Evolutionary conservation across 2,113 vertebrate genomes (phyloP).

Genomic region (Echinops telfairi): DNA sequence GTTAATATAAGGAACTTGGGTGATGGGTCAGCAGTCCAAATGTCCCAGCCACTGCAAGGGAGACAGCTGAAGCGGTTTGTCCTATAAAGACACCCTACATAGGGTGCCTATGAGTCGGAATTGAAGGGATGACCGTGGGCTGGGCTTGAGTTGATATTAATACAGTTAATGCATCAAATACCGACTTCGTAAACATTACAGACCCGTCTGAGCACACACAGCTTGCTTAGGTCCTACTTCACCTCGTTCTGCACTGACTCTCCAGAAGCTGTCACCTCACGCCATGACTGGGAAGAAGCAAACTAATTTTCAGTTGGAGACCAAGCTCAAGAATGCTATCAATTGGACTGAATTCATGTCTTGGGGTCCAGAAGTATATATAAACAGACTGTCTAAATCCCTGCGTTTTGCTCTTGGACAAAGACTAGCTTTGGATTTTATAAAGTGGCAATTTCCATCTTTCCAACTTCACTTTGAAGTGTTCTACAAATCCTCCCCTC

Average conservation of each 20-base stretch:
- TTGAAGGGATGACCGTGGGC: too few species aligned
- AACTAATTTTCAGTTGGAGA: not conserved
- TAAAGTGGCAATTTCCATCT: slow-evolving; percentile 36
- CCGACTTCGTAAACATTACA: too few species aligned
- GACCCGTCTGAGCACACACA: too few species aligned
- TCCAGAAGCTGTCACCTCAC: slow-evolving; percentile 13
- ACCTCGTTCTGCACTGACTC: not conserved
- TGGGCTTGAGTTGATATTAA: too few species aligned
- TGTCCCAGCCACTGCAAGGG: too few species aligned
- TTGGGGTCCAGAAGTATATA: slow-evolving; percentile 4
- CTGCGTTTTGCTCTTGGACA: not conserved
- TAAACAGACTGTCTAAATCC: not conserved
- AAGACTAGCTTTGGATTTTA: slow-evolving; percentile 16
- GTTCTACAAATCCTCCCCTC: not conserved
- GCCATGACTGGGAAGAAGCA: not conserved
- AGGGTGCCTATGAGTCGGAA: not conserved
- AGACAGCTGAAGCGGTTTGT: too few species aligned
- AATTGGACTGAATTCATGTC: not conserved
- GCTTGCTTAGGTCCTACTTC: not conserved
- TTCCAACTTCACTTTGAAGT: not conserved
- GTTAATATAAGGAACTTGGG: too few species aligned
- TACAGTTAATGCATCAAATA: too few species aligned
- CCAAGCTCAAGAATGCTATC: not conserved
- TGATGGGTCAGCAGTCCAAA: too few species aligned
- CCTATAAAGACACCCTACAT: too few species aligned